Base-by-base conservation (phyloP, 2,888 invertebrate species). In the Microplitis manilae region DNA sequence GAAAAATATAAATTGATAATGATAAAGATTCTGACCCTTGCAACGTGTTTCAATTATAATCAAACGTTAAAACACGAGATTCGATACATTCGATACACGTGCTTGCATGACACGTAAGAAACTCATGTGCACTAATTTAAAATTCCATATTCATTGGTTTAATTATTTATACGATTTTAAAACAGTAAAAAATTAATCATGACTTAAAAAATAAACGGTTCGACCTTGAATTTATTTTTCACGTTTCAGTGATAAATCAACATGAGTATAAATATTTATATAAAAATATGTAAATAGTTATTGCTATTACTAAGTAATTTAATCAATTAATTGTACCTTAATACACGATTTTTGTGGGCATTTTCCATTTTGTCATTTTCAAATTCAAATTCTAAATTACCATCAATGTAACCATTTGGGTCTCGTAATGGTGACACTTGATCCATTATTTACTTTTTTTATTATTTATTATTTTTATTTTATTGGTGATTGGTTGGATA, bases 401-500 rank as follows among this genome's bases (percentile, higher is more conserved):
- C 77, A 17, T 86, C 84, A 20, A 82, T 40, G 62, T 81, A 81
- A 40, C 81, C 83, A 68, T 83, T 77, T 20, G 75, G 80, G n/a
- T 85, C 84, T 39, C 84, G 81, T 72, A 86, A 81, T 1, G 86
- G 84, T 59, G 86, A 84, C 9, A 86, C 81, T 77, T 87, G 87
- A 79, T 87, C 87, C 76, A 83, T 83, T 80, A 30, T 84, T 85
- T 20, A 39, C 2, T 20, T 38, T 62, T 40, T n/a, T 62, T 38
- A 50, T 9, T 7, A 62, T 39, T 17, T 15, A 38, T 8, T 30
- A 71, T 30, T 6, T 15, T 17, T 64, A 17, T 15, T 64, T 64
- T 64, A 17, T 64, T 62, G 13, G 9, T 5, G 13, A 59, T 7
- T 62, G 62, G 17, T 17, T 62, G 17, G 2, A 7, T 4, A 30